phyloP scores from a whole-genome alignment of 2,113 vertebrate genomes.

The Urocitellus parryii region DNA sequence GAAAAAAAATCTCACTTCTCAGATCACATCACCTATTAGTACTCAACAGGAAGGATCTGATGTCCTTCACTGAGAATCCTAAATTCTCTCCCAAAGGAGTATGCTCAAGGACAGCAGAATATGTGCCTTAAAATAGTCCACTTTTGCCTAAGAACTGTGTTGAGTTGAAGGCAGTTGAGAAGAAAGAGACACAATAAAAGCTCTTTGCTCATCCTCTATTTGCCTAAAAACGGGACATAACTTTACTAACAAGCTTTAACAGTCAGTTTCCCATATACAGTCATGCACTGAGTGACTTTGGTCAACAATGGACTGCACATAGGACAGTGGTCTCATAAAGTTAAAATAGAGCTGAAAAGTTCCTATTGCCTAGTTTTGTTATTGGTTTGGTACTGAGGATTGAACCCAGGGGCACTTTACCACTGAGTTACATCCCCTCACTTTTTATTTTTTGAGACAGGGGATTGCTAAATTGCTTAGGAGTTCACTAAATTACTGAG shows the following conservation, averaged over 20 bases:
- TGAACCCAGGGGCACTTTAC: neutral
- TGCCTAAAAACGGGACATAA: neutral
- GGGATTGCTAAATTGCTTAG: neutral
- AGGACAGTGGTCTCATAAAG: neutral
- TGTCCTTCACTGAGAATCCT: neutral
- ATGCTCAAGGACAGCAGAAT: neutral
- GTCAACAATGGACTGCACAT: neutral
- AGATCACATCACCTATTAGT: neutral
- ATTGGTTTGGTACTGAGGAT: neutral
- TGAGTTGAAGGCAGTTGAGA: neutral
- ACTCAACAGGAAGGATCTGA: neutral
- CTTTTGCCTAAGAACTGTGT: neutral
- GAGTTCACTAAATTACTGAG: neutral
- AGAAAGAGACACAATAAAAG: neutral
- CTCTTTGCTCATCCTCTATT: neutral
- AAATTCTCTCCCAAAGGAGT: slow-evolving; percentile 9
- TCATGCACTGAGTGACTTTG: neutral
- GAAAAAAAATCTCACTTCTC: slow-evolving; percentile 50
- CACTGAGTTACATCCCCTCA: neutral
- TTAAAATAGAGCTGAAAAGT: neutral
- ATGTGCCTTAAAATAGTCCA: neutral
- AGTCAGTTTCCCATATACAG: neutral
- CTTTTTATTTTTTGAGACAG: neutral
- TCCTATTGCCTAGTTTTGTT: neutral
- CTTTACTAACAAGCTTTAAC: neutral